A percentile compares a stretch with the other conserved stretches of the same genome.
phyloP scores from a whole-genome alignment of 2,888 invertebrate species.

The Lysandra bellargus region DNA sequence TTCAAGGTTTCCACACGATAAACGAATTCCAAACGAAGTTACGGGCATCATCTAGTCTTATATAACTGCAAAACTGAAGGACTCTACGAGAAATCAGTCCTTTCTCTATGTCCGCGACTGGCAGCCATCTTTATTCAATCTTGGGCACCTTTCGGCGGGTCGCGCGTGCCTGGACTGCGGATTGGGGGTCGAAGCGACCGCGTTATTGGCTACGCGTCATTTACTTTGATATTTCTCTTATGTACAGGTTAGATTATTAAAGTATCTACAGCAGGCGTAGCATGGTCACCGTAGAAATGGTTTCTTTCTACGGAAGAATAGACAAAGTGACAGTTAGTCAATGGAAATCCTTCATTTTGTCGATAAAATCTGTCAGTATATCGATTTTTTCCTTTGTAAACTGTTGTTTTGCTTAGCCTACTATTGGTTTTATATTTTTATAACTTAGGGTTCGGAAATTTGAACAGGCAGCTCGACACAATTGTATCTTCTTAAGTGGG shows the following conservation, averaged over 20 bases:
- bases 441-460: background rate
- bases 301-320: no score
- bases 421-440: background rate
- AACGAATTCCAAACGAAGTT: background rate
- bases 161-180: slow-evolving; percentile 56
- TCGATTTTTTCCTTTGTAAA: no score
- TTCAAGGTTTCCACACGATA: no score
- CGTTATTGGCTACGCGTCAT: slow-evolving; percentile 37
- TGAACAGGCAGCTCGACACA: no score
- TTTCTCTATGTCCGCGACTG: slow-evolving; percentile 18
- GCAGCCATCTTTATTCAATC: slow-evolving; percentile 67
- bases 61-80: background rate
- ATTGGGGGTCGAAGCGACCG: slow-evolving; percentile 22
- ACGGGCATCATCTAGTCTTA: background rate
- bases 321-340: no score
- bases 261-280: background rate
- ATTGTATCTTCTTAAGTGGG: no score
- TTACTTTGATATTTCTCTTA: slow-evolving; percentile 26
- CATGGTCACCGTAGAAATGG: no score
- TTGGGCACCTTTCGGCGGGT: slow-evolving; percentile 58
- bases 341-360: no score
- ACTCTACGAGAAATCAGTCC: background rate
- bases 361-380: no score
- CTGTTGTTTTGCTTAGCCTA: no score
- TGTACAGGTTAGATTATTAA: slow-evolving; percentile 10